Conservation (phyloP, 2,888 invertebrate genomes). For the Aphidoletes aphidimyza region DNA sequence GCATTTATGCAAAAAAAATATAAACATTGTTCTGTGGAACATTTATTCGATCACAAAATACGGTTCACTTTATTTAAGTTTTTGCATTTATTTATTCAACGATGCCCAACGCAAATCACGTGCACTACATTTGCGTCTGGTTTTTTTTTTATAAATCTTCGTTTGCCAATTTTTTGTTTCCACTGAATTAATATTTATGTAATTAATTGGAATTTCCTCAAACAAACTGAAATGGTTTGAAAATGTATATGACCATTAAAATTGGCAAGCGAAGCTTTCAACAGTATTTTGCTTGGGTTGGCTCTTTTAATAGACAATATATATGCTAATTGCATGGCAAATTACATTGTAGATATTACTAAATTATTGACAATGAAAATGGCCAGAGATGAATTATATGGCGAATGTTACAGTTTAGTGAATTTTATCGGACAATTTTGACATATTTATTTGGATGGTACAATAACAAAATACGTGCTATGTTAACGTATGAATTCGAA, state of each 20-base stretch:
- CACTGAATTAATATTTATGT: slow-evolving; percentile 27
- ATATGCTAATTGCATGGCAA: slow-evolving; percentile 46
- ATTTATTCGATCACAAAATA: slow-evolving; percentile 3
- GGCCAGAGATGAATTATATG: neutral
- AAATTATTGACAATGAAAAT: slow-evolving; percentile 27
- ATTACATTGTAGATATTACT: slow-evolving; percentile 7
- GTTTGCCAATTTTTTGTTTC: neutral
- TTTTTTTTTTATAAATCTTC: neutral
- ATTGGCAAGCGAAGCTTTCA: slow-evolving; percentile 5
- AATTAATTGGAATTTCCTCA: slow-evolving; percentile 48
- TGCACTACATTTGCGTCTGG: neutral
- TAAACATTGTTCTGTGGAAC: neutral
- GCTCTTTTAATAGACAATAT: slow-evolving; percentile 51
- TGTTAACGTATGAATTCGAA: neutral
- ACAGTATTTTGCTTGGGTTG: slow-evolving; percentile 8
- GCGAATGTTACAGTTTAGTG: neutral
- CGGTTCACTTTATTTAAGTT: slow-evolving; percentile 7
- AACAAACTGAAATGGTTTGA: neutral
- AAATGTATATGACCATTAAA: neutral
- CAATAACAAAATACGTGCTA: neutral
- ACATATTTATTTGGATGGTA: neutral
- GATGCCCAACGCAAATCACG: slow-evolving; percentile 24
- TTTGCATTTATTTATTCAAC: neutral
- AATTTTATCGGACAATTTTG: slow-evolving; percentile 27
- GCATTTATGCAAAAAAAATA: neutral